Percentiles rank a stretch among this genome's conserved stretches.
Conservation (phyloP, 2,797 vertebrate species). For the Falco concolor region DNA sequence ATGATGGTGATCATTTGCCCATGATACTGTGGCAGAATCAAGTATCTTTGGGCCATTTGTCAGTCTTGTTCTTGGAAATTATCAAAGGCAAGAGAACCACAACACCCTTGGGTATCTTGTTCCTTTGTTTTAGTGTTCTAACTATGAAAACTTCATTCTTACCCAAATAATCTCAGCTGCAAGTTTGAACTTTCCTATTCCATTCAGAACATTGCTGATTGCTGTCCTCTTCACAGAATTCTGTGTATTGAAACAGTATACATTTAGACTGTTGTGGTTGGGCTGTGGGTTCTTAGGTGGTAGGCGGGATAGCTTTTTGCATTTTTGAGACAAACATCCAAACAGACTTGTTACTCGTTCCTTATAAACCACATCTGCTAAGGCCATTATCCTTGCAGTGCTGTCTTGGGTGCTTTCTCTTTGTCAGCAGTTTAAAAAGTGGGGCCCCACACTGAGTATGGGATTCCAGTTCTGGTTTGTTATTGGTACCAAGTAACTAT, state of each 20-base stretch:
- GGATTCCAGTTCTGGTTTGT: background rate
- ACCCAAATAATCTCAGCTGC: background rate
- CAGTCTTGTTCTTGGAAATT: background rate
- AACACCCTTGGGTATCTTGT: background rate
- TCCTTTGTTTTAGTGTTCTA: background rate
- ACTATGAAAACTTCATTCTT: background rate
- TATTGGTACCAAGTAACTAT: background rate
- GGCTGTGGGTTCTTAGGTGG: background rate
- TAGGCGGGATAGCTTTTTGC: background rate
- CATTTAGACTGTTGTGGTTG: background rate
- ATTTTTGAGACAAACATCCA: background rate
- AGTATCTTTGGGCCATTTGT: background rate
- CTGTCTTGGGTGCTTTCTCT: background rate
- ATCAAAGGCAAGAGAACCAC: background rate
- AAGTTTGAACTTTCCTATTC: background rate
- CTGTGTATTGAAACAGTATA: background rate
- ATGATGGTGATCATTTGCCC: background rate
- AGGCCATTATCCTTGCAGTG: background rate
- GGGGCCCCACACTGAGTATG: background rate
- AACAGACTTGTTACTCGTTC: background rate
- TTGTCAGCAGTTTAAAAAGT: background rate
- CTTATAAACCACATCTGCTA: background rate
- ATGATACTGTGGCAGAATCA: background rate
- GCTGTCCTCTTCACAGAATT: background rate
- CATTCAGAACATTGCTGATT: background rate